Percentiles rank a stretch among this genome's conserved stretches.
Conservation (phyloP, 2,113 vertebrate species). For the Hepsetus odoe region DNA sequence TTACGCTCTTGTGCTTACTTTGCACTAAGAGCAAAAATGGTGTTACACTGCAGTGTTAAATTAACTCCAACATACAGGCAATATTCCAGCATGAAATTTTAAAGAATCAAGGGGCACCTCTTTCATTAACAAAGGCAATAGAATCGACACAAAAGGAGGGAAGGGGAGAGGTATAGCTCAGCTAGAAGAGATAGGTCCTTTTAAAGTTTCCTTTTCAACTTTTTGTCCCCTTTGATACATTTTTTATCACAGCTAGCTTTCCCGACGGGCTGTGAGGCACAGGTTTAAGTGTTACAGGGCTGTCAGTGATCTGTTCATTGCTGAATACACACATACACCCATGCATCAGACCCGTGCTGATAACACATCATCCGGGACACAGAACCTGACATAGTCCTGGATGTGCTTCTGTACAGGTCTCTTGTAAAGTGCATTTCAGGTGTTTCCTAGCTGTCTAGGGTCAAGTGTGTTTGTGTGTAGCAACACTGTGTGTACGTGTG, state of each 20-base stretch:
- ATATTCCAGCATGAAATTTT: constrained; percentile 25
- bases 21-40: neutral
- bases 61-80: constrained; percentile 20
- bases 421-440: neutral
- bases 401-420: neutral
- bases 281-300: constrained; percentile 59
- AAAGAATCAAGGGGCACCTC: constrained; percentile 28
- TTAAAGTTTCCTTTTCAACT: constrained; percentile 69
- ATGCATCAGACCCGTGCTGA: neutral
- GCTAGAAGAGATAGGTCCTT: constrained; percentile 59
- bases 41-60: constrained; percentile 13
- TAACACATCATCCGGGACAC: neutral
- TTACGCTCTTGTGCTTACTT: too few species aligned
- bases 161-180: constrained; percentile 50
- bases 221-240: constrained; percentile 69
- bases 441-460: neutral
- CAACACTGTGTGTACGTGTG: too few species aligned
- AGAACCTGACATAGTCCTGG: neutral
- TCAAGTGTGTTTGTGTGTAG: neutral
- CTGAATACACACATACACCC: constrained; percentile 1
- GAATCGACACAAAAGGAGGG: constrained; percentile 1
- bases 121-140: constrained; percentile 15
- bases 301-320: constrained; percentile 59
- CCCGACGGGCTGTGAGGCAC: constrained; percentile 53
- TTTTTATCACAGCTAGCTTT: constrained; percentile 69